A percentile compares a stretch with the other conserved stretches of the same genome.
phyloP scores from a whole-genome alignment of 2,797 vertebrate species.

The Stomatorhinus walkeri region DNA sequence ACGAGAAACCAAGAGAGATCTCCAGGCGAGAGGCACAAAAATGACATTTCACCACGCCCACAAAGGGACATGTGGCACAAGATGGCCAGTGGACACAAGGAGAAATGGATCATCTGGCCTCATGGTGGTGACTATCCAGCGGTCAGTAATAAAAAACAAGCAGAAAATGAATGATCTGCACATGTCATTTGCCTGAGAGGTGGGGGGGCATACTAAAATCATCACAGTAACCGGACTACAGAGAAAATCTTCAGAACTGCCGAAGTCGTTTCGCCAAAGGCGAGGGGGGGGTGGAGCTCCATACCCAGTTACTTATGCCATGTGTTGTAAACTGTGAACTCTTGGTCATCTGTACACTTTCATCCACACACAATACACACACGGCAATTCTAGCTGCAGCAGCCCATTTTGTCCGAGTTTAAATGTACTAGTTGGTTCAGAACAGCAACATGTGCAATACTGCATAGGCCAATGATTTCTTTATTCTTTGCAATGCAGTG shows the following conservation, averaged over 20 bases:
- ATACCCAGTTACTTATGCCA: not conserved
- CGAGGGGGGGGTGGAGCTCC: not conserved
- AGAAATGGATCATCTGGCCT: constrained; percentile 8
- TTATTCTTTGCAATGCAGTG: not conserved
- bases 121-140: constrained; percentile 31
- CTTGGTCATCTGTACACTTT: not conserved
- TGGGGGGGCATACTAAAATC: not conserved
- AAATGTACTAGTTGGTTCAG: not conserved
- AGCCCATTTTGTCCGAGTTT: not conserved
- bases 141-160: constrained; percentile 29
- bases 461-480: not conserved
- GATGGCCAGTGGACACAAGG: not conserved
- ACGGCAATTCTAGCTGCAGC: not conserved
- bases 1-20: not conserved
- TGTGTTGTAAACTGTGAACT: not conserved
- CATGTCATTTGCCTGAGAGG: constrained; percentile 24
- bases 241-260: constrained; percentile 27
- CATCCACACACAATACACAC: not conserved
- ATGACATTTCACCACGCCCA: not conserved
- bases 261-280: not conserved
- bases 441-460: not conserved
- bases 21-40: not conserved
- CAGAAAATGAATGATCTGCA: constrained; percentile 33
- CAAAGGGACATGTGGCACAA: not conserved
- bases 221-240: constrained; percentile 16